phyloP scores from a whole-genome alignment of 2,888 invertebrate species.

The Apoda limacodes region DNA sequence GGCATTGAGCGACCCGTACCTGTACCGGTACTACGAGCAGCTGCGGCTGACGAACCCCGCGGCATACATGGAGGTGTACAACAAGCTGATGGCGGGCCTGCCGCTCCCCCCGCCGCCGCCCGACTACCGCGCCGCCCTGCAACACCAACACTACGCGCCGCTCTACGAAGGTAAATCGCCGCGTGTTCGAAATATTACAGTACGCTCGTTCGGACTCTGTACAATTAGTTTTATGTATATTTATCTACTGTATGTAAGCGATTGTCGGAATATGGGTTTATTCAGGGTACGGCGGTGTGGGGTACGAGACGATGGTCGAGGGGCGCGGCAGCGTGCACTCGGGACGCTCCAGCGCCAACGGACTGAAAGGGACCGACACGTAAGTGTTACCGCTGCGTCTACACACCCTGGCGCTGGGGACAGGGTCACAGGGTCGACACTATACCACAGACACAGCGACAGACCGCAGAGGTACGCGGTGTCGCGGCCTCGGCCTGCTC shows the following conservation, averaged over 20 bases:
- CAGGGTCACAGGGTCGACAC: no score
- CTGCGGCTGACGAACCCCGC: slow-evolving; percentile 82
- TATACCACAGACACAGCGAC: no score
- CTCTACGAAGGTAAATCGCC: slow-evolving; percentile 3
- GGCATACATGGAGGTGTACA: slow-evolving; percentile 83
- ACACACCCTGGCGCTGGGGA: slow-evolving; percentile 2
- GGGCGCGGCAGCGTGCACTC: slow-evolving; percentile 86
- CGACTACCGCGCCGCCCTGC: slow-evolving; percentile 18
- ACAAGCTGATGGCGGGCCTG: slow-evolving; percentile 73
- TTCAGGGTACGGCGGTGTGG: slow-evolving; percentile 30
- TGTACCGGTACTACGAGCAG: slow-evolving; percentile 83
- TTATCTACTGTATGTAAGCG: neutral
- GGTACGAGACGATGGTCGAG: slow-evolving; percentile 49
- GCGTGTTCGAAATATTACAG: neutral
- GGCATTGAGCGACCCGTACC: slow-evolving; percentile 68
- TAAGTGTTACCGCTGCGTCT: slow-evolving; percentile 24
- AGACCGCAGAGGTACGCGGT: no score
- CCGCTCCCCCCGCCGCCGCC: slow-evolving; percentile 24
- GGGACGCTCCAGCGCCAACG: slow-evolving; percentile 84
- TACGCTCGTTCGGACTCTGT: no score
- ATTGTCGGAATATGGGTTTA: neutral
- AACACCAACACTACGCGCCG: slow-evolving; percentile 5
- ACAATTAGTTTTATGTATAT: neutral
- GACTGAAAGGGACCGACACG: slow-evolving; percentile 72
- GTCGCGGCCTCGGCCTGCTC: no score